These are phyloP conservation scores for Oryctes rhinoceros DNA, from an alignment of 1,140 invertebrate genomes.

Conservation along the genomic window DNA sequence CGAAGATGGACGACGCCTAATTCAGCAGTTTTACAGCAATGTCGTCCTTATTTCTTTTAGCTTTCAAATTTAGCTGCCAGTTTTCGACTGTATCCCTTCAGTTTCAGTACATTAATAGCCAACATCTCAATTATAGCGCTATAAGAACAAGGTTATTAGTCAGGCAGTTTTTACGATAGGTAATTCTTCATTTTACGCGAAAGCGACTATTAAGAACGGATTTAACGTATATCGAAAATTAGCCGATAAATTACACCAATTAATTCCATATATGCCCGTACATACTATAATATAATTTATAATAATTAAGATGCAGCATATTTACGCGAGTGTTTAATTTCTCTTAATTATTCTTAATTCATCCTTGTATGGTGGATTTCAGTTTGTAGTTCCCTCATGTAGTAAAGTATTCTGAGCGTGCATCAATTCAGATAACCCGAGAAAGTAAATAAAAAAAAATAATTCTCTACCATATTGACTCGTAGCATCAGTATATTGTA, in stretches of 20 bases:
- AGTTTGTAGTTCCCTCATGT: not conserved
- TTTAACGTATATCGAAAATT: not conserved
- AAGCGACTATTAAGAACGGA: not conserved
- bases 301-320: not conserved
- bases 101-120: not conserved
- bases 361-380: not conserved
- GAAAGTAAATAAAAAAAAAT: constrained; percentile 1
- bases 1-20: too few relatives aligned
- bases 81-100: not conserved
- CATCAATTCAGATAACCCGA: not conserved
- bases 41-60: not conserved
- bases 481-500: not conserved
- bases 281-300: not conserved
- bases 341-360: constrained; percentile 28
- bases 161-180: not conserved
- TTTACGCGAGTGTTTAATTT: not conserved
- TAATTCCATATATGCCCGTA: not conserved
- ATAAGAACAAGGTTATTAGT: not conserved
- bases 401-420: too few relatives aligned
- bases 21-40: not conserved
- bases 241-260: not conserved
- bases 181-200: not conserved
- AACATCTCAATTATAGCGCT: not conserved
- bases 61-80: not conserved
- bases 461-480: not conserved